Evolutionary conservation across 1,140 invertebrate species (phyloP), one percentile per base, ranked within the genome.

Genomic region (Steinernema khuongi): DNA sequence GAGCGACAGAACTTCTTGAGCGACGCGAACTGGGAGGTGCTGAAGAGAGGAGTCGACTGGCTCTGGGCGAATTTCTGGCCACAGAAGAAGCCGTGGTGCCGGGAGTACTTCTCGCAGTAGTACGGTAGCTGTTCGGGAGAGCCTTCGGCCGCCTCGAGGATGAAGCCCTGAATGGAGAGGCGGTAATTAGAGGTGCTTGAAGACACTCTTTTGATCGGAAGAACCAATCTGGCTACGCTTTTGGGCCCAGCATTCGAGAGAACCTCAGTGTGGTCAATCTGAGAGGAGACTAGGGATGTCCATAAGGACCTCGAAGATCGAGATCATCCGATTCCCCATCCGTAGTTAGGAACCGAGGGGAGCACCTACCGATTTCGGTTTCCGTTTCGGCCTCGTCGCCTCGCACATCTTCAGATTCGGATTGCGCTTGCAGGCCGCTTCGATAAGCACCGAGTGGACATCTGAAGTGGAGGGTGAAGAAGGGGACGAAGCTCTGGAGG

Each of bases 381-480:
- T 60, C 50, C 26, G 7, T 22, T 22, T 60, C 19, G 14, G 11
- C 50, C 14, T n/a, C 11, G 50, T 4, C 4, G 26, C 26, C 26
- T 60, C 50, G 19, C 50, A 60, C 50, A 60, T 60, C 19, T 60
- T 60, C 50, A 60, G 50, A 60, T 22, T 60, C 22, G 50, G 50
- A 60, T 60, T 60, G 14, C 50, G 50, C 26, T 22, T 60, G 50
- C 50, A 60, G 22, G 50, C 50, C 14, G 50, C 50, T 14, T 60
- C 50, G 50, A 60, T 60, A 22, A 60, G 50, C 11, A 4, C 26
- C 14, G 50, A 60, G 50, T 14, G 7, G 50, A 14, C 50, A 14
- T 60, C 50, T 60, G 22, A 60, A 60, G 22, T n/a, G 36, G 7
- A 11, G 7, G 36, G 7, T 7, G 7, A 14, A 60, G 2, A 14